Evolutionary conservation across 2,888 invertebrate species (phyloP), one percentile per base, ranked within the genome.

Genomic region (Dasypogon diadema): DNA sequence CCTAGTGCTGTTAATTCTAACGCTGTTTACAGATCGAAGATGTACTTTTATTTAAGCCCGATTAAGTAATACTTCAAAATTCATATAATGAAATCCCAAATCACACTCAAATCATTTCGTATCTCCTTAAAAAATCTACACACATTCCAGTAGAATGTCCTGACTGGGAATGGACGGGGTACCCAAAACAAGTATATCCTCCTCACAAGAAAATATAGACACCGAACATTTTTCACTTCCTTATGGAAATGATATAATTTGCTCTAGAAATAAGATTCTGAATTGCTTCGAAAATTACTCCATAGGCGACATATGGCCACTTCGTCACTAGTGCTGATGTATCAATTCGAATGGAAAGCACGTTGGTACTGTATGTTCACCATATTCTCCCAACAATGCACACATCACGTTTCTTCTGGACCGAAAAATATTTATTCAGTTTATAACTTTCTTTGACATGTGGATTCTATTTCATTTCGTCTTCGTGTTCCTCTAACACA

Each of bases 221-320:
- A 48, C 14, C 24, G 46, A 65, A 48, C 14, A 65, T 65, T 65
- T 65, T 24, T 65, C 65, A 65, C 65, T 65, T 65, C 48, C 42
- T 48, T 65, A 65, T 65, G 65, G 65, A 65, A 48, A 65, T 65
- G 22, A 46, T 16, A 65, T 65, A 65, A 65, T 46, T 65, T 46
- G 37, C 46, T 14, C 5, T 12, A 21, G 46, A 46, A 65, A 48
- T 65, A 46, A 46, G 46, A 65, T 65, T 14, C 22, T 60, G 60
- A 37, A 60, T 37, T 12, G 37, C 21, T 10, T 16, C 21, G 60
- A 60, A 37, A 37, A 60, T 60, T 34, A 60, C 60, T 37, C 18
- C 21, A 37, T 21, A 16, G 60, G 18, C 60, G 60, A 37, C 60
- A 60, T 37, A 60, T 60, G 60, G 60, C 37, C 37, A 37, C 16